Evolutionary conservation across 2,888 invertebrate genomes (phyloP), one percentile per base, ranked within the genome.

Genomic region (Linnaemya vulpina): DNA sequence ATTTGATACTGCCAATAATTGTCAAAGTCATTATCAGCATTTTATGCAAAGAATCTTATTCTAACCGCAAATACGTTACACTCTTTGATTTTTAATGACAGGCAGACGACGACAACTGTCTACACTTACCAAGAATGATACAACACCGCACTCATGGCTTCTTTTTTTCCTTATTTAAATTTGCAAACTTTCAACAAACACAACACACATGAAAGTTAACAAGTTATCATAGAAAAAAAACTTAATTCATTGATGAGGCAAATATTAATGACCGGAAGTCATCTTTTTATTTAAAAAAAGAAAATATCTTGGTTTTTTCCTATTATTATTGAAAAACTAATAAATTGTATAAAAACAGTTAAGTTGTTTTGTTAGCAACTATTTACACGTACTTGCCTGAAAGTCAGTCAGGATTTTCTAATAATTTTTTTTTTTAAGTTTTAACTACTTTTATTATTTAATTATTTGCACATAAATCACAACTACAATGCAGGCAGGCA

Each of bases 201-300:
- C 30, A 30, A 30, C 30, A 40, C 70, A 55, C 63, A 46, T 79
- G 62, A 22, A 62, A 77, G 49, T 67, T 38, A 51, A 62, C 78
- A 78, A 70, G 51, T 78, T 51, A 62, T 62, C 62, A 67, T 60
- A 58, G 22, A 35, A 60, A 79, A 67, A 74, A 78, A 63, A 71
- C 11, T 67, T 74, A 77, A 82, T 82, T 81, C 68, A 81, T 85
- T 78, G 81, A 78, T 81, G 84, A 65, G 74, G 77, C 77, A 82
- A 68, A 68, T 75, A 63, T 51, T 81, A 77, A 81, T 84, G 81
- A 77, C 76, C 84, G 84, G 84, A 84, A 84, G 84, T 84, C 58
- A 81, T 78, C 46, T 68, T 71, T 73, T 70, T 79, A 40, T 63
- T 55, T 51, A 35, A 51, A 38, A 35, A 22, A 3, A 40, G 11